Evolutionary conservation across 92 coral and sea anemone species (phyloP).

Genomic region (Phymanthus crucifer): DNA sequence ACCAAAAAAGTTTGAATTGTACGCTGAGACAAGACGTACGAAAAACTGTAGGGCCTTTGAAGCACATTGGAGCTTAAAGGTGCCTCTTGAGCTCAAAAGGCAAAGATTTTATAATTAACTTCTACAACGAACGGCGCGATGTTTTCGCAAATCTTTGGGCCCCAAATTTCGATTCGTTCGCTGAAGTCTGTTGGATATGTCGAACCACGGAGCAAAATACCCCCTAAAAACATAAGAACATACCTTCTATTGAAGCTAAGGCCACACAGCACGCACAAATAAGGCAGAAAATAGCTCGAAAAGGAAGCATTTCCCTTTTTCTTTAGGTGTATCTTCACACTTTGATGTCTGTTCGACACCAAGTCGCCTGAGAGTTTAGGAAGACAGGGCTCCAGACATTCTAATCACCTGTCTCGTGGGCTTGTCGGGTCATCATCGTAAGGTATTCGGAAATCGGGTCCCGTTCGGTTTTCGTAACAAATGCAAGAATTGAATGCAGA

Average conservation of each 20-base stretch:
- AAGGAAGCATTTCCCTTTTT: constrained; percentile 25
- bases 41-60: background rate
- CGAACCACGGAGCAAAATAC: constrained; percentile 9
- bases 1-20: constrained; percentile 16
- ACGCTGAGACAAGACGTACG: background rate
- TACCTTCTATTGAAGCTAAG: constrained; percentile 18
- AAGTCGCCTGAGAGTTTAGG: constrained; percentile 11
- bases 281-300: constrained; percentile 31
- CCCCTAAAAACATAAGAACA: background rate
- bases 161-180: constrained; percentile 40
- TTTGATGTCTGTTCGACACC: constrained; percentile 24
- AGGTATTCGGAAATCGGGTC: constrained; percentile 18
- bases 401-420: constrained; percentile 36
- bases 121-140: constrained; percentile 24
- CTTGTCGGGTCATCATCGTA: constrained; percentile 17
- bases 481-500: too few relatives aligned
- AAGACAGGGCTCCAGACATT: constrained; percentile 37
- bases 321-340: background rate
- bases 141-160: constrained; percentile 26
- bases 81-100: background rate
- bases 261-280: constrained; percentile 15
- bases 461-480: too few relatives aligned
- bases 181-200: constrained; percentile 24
- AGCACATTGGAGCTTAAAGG: background rate
- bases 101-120: constrained; percentile 3